A percentile compares a stretch with the other conserved stretches of the same genome.
Conservation (phyloP, 2,888 invertebrate species). For the Polyommatus icarus region DNA sequence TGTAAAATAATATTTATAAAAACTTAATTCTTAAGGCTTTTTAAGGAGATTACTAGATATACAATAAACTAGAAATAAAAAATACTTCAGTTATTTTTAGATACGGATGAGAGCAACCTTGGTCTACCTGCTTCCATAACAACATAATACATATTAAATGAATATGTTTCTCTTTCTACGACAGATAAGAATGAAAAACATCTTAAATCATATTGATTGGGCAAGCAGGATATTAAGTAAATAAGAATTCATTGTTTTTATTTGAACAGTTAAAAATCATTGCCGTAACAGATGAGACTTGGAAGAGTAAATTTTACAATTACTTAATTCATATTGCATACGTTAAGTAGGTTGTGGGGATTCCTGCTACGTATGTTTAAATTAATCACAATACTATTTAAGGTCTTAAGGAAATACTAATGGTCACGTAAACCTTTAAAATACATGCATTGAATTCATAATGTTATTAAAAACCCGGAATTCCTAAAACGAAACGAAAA, state of each 20-base stretch:
- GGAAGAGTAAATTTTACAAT: not conserved
- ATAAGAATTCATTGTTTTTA: too few species aligned
- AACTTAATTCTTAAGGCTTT: not conserved
- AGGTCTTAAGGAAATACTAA: not conserved
- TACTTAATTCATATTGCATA: too few species aligned
- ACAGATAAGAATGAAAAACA: too few species aligned
- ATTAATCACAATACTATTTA: not conserved
- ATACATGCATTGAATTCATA: not conserved
- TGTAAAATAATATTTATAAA: not conserved
- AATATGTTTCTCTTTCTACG: too few species aligned
- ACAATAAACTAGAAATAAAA: not conserved
- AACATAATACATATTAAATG: not conserved
- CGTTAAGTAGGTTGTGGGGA: not conserved
- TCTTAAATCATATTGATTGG: not conserved
- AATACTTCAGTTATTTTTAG: not conserved
- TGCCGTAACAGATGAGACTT: not conserved
- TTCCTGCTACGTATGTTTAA: not conserved
- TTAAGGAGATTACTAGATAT: not conserved
- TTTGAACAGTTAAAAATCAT: not conserved
- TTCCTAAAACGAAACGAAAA: too few species aligned
- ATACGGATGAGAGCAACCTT: not conserved
- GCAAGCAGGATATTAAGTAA: not conserved
- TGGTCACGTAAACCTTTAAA: not conserved
- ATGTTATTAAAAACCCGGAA: not conserved
- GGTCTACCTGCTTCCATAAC: not conserved